Evolutionary conservation across 1,140 invertebrate species (phyloP).

Genomic region (Zaprionus capensis): DNA sequence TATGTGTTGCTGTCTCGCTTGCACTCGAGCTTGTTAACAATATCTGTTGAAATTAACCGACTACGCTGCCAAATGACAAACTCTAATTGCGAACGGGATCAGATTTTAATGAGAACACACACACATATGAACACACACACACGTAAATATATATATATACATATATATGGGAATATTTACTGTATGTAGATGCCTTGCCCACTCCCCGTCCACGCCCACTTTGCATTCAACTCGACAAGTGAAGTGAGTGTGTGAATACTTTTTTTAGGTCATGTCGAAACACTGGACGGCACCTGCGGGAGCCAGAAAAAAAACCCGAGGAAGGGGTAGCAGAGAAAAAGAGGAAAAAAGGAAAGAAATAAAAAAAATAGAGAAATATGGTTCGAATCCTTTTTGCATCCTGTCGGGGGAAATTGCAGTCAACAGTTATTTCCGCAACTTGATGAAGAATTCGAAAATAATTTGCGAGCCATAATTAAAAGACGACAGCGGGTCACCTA

Average conservation of each 20-base stretch:
- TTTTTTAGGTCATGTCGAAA: slow-evolving; percentile 73
- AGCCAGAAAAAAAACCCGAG: not conserved
- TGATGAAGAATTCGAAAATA: slow-evolving; percentile 82
- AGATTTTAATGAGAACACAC: slow-evolving; percentile 70
- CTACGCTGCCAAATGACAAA: slow-evolving; percentile 73
- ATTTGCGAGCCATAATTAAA: slow-evolving; percentile 81
- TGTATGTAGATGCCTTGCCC: slow-evolving; percentile 15
- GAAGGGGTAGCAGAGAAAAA: slow-evolving; percentile 24
- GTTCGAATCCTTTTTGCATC: slow-evolving; percentile 78
- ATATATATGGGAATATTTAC: slow-evolving; percentile 32
- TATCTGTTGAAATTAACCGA: slow-evolving; percentile 60
- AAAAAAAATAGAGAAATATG: slow-evolving; percentile 54
- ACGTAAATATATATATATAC: not conserved
- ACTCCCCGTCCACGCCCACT: slow-evolving; percentile 31
- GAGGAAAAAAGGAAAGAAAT: slow-evolving; percentile 32
- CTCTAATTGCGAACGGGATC: slow-evolving; percentile 77
- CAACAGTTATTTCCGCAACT: slow-evolving; percentile 79
- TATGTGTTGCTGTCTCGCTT: not conserved
- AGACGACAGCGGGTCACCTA: slow-evolving; percentile 54
- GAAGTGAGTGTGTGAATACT: slow-evolving; percentile 81
- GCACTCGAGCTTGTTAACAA: slow-evolving; percentile 51
- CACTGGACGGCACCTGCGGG: slow-evolving; percentile 64
- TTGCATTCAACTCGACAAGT: slow-evolving; percentile 80
- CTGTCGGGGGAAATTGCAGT: slow-evolving; percentile 78
- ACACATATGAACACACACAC: slow-evolving; percentile 8